Conservation (phyloP, 1,140 invertebrate species). For the Sarcophaga bullata region DNA sequence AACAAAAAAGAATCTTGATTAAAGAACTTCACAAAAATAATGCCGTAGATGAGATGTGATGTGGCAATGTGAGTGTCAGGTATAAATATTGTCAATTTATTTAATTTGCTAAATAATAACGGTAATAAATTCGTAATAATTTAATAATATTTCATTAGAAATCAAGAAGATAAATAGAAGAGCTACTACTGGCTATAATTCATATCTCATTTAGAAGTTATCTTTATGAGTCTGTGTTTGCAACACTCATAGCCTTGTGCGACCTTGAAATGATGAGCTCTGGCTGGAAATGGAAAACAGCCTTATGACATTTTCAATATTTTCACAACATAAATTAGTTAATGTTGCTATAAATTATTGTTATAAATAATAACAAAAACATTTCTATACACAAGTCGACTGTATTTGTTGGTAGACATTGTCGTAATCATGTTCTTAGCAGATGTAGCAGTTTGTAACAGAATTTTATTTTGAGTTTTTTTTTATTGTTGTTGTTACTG, state of each 20-base stretch:
- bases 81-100: slow-evolving; percentile 23
- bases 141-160: slow-evolving; percentile 18
- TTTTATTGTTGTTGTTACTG: not conserved
- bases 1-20: too few species aligned
- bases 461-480: not conserved
- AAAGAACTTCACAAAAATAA: not conserved
- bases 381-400: not conserved
- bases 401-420: too few species aligned
- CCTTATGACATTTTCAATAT: slow-evolving; percentile 26
- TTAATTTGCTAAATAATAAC: slow-evolving; percentile 26
- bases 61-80: not conserved
- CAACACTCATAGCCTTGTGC: not conserved
- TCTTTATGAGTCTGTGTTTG: not conserved
- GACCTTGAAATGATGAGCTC: too few species aligned
- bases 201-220: not conserved
- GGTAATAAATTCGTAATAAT: slow-evolving; percentile 29
- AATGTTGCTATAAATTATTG: slow-evolving; percentile 11
- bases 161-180: not conserved
- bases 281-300: not conserved
- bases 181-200: not conserved
- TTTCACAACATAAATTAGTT: slow-evolving; percentile 24
- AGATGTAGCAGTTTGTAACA: slow-evolving; percentile 5
- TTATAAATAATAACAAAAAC: slow-evolving; percentile 16
- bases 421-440: not conserved
- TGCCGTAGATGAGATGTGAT: slow-evolving; percentile 15